Evolutionary conservation across 2,888 invertebrate species (phyloP), one percentile per base, ranked within the genome.

Genomic region (Melanostoma mellinum): DNA sequence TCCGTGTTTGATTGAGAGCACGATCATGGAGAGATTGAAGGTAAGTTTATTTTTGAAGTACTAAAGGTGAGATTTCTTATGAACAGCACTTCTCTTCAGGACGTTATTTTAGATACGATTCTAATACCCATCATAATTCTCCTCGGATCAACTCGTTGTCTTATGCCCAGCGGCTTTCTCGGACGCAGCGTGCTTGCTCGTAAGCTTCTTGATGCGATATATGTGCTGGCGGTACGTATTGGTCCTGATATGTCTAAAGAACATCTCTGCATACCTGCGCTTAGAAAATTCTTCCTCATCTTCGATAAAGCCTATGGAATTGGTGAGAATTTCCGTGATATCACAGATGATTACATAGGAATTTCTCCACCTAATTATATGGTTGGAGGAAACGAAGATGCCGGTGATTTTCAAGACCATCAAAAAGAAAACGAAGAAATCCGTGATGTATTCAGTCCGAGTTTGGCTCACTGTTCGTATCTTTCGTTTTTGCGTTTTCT

Each of bases 1-100:
- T 88, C 96, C 97, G 0, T 96, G 94, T 89, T 93, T 98, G 88
- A 95, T 95, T 4, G 97, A 98, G 89, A 93, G 94, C 9, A 95
- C 95, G 71, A 92, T 98, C 8, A 97, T 97, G 97, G 97, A 97
- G 88, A 94, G 96, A 86, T 92, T 97, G 85, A 95, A 96, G 92
- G 97, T 96, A 90, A 88, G 20, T 38, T 32, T 3, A 9, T 53
- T 20, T 20, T 20, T 20, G 20, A 20, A 20, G 20, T 20, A 20
- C 20, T 20, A 20, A 9, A 69, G 3, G 42, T 30, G 32, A 8
- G 6, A n/a, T 9, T 35, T 48, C 46, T 63, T 55, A 67, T 20
- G 20, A 20, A 20, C 20, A 20, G 20, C 20, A n/a, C 67, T 73
- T 20, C 6, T 9, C 48, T 46, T 68, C 68, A 98, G 96, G 98